Percentiles rank a stretch among this genome's conserved stretches.
Conservation (phyloP, 2,888 invertebrate species). For the Hydropsyche betteni region DNA sequence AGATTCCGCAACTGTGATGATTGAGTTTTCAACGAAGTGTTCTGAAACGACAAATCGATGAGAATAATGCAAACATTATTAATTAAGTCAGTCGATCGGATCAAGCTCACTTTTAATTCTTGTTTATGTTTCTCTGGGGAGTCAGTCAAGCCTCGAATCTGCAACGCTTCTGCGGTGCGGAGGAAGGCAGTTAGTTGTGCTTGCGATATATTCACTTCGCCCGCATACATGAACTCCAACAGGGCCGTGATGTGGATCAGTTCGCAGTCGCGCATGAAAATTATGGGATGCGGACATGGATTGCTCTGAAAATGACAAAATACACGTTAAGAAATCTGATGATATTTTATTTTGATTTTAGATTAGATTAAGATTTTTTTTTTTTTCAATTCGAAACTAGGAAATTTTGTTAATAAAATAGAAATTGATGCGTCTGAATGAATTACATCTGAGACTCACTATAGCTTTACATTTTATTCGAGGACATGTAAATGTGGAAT, state of each 20-base stretch:
- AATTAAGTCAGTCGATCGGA: no score
- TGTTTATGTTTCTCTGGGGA: conserved; percentile 69
- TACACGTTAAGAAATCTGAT: no score
- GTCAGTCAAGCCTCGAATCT: conserved; percentile 81
- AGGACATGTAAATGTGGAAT: no score
- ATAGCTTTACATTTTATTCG: no score
- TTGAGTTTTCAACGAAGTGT: conserved; percentile 65
- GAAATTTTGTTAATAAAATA: no score
- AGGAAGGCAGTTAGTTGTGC: conserved; percentile 79
- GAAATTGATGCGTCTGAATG: no score
- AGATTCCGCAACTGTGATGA: conserved; percentile 67
- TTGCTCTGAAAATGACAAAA: conserved; percentile 71
- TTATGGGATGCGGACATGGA: conserved; percentile 86
- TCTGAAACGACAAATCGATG: conserved; percentile 57
- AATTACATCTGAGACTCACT: no score
- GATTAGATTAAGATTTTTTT: not conserved
- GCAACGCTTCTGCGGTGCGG: conserved; percentile 80
- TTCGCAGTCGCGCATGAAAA: conserved; percentile 85
- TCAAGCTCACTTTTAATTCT: conserved; percentile 53
- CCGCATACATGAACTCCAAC: conserved; percentile 87
- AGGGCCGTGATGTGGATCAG: conserved; percentile 80
- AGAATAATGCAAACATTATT: not conserved
- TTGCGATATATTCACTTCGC: conserved; percentile 85
- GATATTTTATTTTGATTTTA: not conserved
- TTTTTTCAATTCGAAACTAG: no score